Conservation (phyloP, 2,113 vertebrate species). For the Neolamprologus toae region DNA sequence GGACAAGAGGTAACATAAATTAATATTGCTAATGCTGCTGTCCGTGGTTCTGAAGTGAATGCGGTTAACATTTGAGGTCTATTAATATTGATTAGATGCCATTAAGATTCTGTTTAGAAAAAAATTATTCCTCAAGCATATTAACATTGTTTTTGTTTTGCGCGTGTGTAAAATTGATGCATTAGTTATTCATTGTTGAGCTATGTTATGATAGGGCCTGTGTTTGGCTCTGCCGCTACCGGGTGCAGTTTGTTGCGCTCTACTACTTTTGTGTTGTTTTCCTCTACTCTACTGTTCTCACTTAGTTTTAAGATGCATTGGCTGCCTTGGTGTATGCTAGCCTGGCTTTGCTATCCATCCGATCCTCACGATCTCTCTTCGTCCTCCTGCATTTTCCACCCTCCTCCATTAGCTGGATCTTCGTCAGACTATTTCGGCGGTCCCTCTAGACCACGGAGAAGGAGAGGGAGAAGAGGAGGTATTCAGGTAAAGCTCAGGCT, state of each 20-base stretch:
- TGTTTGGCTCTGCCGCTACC: not conserved
- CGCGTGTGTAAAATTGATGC: rapidly evolving
- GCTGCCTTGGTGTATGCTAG: not conserved
- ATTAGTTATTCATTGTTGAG: not conserved
- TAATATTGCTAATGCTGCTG: not conserved
- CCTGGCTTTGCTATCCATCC: not conserved
- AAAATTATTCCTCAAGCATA: rapidly evolving
- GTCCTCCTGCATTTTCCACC: not conserved
- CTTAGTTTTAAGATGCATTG: not conserved
- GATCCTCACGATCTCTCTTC: not conserved
- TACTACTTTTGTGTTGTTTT: not conserved
- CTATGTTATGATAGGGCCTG: not conserved
- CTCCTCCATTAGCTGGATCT: not conserved
- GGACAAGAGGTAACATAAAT: rapidly evolving
- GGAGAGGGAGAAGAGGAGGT: rapidly evolving
- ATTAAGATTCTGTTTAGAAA: not conserved
- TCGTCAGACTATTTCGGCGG: not conserved
- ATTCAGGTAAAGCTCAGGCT: not conserved
- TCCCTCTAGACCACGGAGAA: not conserved
- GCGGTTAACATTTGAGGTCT: not conserved
- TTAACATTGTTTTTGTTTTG: not conserved
- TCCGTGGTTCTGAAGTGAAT: not conserved
- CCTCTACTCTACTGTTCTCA: not conserved
- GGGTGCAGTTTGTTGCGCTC: not conserved
- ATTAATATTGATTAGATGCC: not conserved